A percentile compares a stretch with the other conserved stretches of the same genome.
Evolutionary conservation across 2,113 vertebrate genomes (phyloP).

Genomic region (Sinocyclocheilus rhinocerous): DNA sequence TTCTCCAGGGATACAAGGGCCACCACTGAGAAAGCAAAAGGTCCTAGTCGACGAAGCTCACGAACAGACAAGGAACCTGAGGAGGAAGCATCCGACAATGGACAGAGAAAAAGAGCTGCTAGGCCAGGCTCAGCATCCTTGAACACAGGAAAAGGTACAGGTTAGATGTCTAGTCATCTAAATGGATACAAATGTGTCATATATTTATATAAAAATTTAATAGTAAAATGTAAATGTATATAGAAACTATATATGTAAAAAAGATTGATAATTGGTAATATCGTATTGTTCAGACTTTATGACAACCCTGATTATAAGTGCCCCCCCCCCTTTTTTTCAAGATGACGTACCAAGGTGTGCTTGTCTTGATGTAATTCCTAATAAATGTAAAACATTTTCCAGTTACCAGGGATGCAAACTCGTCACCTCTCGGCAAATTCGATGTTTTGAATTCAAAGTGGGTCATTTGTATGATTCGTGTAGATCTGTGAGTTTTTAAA

Average conservation of each 20-base stretch:
- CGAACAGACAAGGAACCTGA: constrained; percentile 88
- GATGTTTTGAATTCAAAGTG: too few species aligned
- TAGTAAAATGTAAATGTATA: neutral
- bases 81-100: constrained; percentile 85
- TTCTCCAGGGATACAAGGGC: constrained; percentile 82
- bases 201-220: neutral
- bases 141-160: constrained; percentile 53
- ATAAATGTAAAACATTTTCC: too few species aligned
- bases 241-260: neutral
- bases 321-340: too few species aligned
- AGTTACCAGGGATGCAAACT: too few species aligned
- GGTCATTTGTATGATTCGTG: too few species aligned
- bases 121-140: constrained; percentile 80
- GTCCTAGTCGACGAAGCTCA: constrained; percentile 90
- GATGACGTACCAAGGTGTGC: too few species aligned
- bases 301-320: too few species aligned
- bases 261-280: too few species aligned
- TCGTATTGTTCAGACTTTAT: too few species aligned
- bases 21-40: constrained; percentile 89
- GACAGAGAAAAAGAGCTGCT: constrained; percentile 89
- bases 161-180: neutral
- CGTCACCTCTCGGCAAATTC: too few species aligned
- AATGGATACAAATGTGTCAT: neutral
- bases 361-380: too few species aligned
- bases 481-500: too few species aligned